phyloP scores from a whole-genome alignment of 2,797 vertebrate species.

The Nothura maculosa region DNA sequence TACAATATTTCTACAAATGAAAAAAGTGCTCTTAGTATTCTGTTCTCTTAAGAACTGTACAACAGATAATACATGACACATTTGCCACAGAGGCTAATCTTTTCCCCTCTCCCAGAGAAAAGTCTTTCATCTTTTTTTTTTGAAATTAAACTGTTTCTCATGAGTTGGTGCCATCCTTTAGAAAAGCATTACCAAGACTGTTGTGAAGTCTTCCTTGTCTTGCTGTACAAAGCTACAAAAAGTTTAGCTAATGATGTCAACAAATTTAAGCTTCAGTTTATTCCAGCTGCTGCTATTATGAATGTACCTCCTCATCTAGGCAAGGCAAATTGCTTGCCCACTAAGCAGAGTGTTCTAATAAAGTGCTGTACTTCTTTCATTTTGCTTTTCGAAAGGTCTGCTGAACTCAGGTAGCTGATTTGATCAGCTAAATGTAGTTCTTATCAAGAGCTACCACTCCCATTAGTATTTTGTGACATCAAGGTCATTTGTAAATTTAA shows the following conservation, averaged over 20 bases:
- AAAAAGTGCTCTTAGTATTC: neutral
- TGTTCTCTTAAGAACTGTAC: neutral
- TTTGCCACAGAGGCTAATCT: slow-evolving; percentile 43
- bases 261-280: slow-evolving; percentile 54
- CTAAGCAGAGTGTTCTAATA: neutral
- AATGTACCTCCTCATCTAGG: slow-evolving; percentile 2
- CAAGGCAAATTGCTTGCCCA: neutral
- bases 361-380: neutral
- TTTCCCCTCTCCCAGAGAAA: slow-evolving; percentile 38
- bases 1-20: neutral
- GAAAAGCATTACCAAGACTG: slow-evolving; percentile 65
- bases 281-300: slow-evolving; percentile 20
- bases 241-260: slow-evolving; percentile 51
- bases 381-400: neutral
- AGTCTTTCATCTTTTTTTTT: slow-evolving; percentile 54
- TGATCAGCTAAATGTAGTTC: neutral
- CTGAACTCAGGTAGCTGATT: neutral
- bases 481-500: slow-evolving; percentile 22
- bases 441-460: neutral
- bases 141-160: slow-evolving; percentile 61
- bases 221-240: slow-evolving; percentile 46
- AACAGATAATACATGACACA: neutral
- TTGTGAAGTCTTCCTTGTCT: slow-evolving; percentile 53
- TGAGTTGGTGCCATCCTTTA: slow-evolving; percentile 65
- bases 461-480: neutral